Evolutionary conservation across 2,113 vertebrate species (phyloP).

Genomic region (Peromyscus polionotus): DNA sequence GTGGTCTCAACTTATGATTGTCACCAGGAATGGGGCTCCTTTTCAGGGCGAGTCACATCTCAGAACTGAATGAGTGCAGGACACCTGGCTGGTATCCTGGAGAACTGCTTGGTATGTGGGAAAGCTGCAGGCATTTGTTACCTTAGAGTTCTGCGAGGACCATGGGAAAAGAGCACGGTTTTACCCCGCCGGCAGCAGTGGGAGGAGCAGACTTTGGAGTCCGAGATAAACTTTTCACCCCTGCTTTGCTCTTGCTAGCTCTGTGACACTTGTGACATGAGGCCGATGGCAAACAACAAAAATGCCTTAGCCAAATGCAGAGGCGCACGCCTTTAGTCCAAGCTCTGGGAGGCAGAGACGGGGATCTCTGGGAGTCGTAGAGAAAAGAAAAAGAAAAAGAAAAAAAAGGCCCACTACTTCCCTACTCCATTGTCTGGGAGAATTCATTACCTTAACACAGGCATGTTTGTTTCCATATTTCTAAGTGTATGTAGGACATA

Average conservation of each 20-base stretch:
- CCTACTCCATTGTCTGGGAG: background rate
- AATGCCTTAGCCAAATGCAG: background rate
- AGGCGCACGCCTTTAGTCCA: background rate
- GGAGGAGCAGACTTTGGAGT: background rate
- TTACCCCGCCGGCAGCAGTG: no score
- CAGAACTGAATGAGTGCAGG: background rate
- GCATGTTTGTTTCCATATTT: conserved; percentile 25
- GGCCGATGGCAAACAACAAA: background rate
- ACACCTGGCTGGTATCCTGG: background rate
- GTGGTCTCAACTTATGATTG: background rate
- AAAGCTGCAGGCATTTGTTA: background rate
- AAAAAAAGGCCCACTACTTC: background rate
- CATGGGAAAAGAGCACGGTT: no score
- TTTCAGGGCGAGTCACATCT: background rate
- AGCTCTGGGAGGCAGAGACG: background rate
- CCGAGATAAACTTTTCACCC: background rate
- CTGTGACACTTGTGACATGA: background rate
- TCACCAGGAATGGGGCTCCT: background rate
- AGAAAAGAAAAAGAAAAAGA: background rate
- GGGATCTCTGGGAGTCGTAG: background rate
- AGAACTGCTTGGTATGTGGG: background rate
- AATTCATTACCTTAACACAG: background rate
- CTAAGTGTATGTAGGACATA: conserved; percentile 23
- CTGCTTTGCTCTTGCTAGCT: background rate
- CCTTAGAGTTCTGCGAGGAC: background rate